Evolutionary conservation across 1,140 invertebrate genomes (phyloP), one percentile per base, ranked within the genome.

Genomic region (Diabrotica undecimpunctata): DNA sequence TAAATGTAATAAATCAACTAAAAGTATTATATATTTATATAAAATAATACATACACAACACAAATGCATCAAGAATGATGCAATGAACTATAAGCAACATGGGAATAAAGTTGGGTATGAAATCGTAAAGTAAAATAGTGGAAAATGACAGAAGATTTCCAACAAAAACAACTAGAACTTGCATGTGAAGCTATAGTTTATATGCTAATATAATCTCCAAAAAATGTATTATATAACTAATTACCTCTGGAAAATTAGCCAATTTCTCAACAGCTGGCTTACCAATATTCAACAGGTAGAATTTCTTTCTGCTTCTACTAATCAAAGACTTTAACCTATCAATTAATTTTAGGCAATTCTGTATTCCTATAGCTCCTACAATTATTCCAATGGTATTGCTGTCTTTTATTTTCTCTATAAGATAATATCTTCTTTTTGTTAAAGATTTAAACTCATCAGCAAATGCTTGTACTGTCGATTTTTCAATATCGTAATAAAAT

Each of bases 241-340:
- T 77, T 79, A 90, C 89, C 82, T 96, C 93, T 60, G 90, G 86
- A 80, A 96, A 94, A 81, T 98, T 98, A 0, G 94, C 94, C 62
- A 98, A 79, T 80, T 98, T 98, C 0, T 91, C 87, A 52, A 90
- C 87, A 84, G 95, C 97, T 12, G 94, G 88, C 80, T 95, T 95
- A 4, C 95, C 95, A 60, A 98, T 90, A 38, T 91, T 91, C 54
- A 98, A 87, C n/a, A 93, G 89, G 73, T 97, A 97, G 60, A 86
- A 88, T 74, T 93, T 95, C 76, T 95, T 95, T 0, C 89, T 89
- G 50, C 88, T 87, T 50, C 81, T 77, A 73, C 87, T 88, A 1
- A 93, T 84, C 38, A 93, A 80, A 50, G 82, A 76, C 78, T 93
- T 94, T 54, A 97, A 78, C 66, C 86, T 84, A 12, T 84, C 80